Evolutionary conservation across 2,113 vertebrate species (phyloP).

Genomic region (Heterochromis multidens): DNA sequence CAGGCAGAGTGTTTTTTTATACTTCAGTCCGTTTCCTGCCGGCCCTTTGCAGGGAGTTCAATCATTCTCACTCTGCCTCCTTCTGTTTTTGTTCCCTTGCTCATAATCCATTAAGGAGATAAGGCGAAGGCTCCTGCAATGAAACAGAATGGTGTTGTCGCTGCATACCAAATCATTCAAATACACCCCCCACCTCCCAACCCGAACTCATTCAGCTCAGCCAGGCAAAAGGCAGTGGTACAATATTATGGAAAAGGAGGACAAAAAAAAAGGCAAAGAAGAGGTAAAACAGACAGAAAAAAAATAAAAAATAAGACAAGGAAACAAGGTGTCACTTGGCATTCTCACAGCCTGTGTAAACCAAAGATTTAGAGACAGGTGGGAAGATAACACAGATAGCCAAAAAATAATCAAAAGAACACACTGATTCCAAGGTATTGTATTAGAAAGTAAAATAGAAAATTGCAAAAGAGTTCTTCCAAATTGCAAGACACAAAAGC

Average conservation of each 20-base stretch:
- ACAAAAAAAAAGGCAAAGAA: background rate
- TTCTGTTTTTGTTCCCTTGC: conserved; percentile 62
- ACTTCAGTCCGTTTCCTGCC: conserved; percentile 46
- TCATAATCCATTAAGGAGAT: conserved; percentile 74
- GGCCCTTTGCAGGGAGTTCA: conserved; percentile 57
- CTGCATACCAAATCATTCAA: conserved; percentile 65
- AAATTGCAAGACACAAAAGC: background rate
- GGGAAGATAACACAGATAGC: background rate
- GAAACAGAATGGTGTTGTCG: conserved; percentile 51
- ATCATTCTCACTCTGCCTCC: conserved; percentile 63
- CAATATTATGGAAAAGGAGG: background rate
- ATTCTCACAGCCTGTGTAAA: background rate
- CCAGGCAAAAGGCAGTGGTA: background rate
- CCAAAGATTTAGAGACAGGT: background rate
- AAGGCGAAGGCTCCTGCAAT: conserved; percentile 59
- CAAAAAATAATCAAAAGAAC: background rate
- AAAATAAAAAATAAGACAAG: background rate
- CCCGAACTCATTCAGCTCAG: background rate
- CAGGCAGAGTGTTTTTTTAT: conserved; percentile 49
- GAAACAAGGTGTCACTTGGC: background rate
- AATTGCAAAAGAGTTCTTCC: background rate
- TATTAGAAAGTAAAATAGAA: background rate
- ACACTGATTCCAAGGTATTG: background rate
- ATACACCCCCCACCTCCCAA: background rate
- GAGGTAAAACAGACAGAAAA: background rate